Conservation (phyloP, 2,888 invertebrate genomes). For the Thelaira solivaga region DNA sequence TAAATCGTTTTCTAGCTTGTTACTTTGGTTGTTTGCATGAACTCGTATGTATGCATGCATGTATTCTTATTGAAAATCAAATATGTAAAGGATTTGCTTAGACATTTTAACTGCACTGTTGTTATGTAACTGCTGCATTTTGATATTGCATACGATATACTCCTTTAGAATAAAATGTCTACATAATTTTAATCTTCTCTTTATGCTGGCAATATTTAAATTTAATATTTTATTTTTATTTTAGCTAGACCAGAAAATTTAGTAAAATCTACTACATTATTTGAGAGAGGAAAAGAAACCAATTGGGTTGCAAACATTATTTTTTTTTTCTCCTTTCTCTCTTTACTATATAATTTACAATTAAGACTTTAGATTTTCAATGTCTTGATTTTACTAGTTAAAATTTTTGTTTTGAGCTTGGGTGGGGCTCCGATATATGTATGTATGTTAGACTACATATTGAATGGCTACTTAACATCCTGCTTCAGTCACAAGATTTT, state of each 20-base stretch:
- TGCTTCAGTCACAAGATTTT: no score
- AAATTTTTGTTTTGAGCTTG: background rate
- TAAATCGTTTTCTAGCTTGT: background rate
- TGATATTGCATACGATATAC: background rate
- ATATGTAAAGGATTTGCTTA: background rate
- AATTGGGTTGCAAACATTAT: background rate
- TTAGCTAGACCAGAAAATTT: constrained; percentile 68
- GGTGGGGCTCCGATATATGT: no score
- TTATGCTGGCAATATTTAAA: constrained; percentile 11
- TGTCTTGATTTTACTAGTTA: background rate
- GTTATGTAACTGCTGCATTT: background rate
- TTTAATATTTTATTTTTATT: constrained; percentile 27
- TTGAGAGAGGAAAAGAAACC: constrained; percentile 60
- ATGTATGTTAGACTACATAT: constrained; percentile 12
- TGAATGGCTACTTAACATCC: constrained; percentile 6
- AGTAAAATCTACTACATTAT: constrained; percentile 56
- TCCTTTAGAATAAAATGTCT: no score
- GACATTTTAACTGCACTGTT: background rate
- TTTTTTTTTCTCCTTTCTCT: background rate
- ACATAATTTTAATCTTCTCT: no score
- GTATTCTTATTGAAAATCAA: background rate
- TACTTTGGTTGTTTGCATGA: no score
- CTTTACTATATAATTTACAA: background rate
- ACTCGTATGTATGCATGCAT: no score
- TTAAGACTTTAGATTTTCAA: constrained; percentile 9